These are phyloP conservation scores for Ispidina lecontei DNA, from an alignment of 2,797 vertebrate species.

Conservation along the genomic window DNA sequence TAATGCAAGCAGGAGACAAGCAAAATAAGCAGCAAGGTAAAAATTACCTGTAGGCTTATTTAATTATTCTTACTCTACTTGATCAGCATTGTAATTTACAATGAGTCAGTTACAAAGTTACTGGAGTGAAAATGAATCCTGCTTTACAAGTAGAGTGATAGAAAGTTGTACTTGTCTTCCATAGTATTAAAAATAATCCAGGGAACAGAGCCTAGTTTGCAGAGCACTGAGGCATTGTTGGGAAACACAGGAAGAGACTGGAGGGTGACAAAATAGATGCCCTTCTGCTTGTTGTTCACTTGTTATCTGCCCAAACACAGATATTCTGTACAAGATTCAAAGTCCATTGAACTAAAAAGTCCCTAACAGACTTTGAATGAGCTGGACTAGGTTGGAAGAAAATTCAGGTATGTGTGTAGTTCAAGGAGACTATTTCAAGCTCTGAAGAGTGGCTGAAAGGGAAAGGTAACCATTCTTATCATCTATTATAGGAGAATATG, in stretches of 20 bases:
- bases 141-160: not conserved
- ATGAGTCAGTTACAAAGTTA: not conserved
- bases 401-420: not conserved
- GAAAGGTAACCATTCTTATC: not conserved
- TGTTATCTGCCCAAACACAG: not conserved
- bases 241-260: not conserved
- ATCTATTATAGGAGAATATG: not conserved
- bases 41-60: not conserved
- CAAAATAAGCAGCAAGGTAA: not conserved
- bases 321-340: not conserved
- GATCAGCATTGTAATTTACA: not conserved
- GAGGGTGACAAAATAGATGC: not conserved
- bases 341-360: slow-evolving; percentile 1
- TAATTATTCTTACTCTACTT: not conserved
- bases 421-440: not conserved
- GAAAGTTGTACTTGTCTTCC: not conserved
- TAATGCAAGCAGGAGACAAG: not conserved
- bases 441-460: not conserved
- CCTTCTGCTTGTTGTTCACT: not conserved
- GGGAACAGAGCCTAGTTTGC: not conserved
- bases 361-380: not conserved
- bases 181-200: not conserved
- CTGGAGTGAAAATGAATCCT: not conserved
- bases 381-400: not conserved
- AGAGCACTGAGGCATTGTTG: not conserved